Evolutionary conservation across 2,113 vertebrate genomes (phyloP).

Genomic region (Campylorhamphus procurvoides): DNA sequence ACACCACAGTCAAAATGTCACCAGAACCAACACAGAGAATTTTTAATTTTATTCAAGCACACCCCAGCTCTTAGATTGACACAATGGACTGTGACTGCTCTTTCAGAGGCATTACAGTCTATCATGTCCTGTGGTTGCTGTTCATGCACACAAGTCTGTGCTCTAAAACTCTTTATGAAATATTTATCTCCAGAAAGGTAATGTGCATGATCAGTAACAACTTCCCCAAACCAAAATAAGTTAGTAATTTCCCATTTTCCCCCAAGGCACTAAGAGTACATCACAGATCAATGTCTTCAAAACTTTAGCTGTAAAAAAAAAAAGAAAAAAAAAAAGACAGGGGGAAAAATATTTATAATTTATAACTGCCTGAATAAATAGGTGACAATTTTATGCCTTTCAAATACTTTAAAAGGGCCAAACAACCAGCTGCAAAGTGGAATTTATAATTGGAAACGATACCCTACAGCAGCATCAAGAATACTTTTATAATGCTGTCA

Average conservation of each 20-base stretch:
- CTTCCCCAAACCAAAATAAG: background rate
- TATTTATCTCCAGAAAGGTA: slow-evolving; percentile 26
- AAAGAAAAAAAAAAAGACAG: background rate
- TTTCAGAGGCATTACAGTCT: background rate
- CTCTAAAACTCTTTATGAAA: slow-evolving; percentile 35
- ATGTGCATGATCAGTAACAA: slow-evolving; percentile 4
- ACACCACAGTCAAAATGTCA: background rate
- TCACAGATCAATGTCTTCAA: slow-evolving; percentile 1
- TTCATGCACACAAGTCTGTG: background rate
- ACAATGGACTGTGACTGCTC: slow-evolving; percentile 6
- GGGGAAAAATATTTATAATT: background rate
- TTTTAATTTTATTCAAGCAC: background rate
- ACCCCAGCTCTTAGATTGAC: background rate
- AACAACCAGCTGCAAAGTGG: background rate
- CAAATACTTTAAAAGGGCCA: background rate
- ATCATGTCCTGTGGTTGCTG: background rate
- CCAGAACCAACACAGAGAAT: background rate
- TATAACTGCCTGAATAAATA: background rate
- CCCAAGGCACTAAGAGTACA: background rate
- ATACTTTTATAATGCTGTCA: slow-evolving; percentile 9
- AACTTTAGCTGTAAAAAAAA: background rate
- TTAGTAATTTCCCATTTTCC: background rate
- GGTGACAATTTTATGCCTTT: background rate
- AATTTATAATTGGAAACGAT: background rate
- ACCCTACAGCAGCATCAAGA: background rate